Conservation (phyloP, 1,140 invertebrate genomes). For the Scaptomyza graminum region DNA sequence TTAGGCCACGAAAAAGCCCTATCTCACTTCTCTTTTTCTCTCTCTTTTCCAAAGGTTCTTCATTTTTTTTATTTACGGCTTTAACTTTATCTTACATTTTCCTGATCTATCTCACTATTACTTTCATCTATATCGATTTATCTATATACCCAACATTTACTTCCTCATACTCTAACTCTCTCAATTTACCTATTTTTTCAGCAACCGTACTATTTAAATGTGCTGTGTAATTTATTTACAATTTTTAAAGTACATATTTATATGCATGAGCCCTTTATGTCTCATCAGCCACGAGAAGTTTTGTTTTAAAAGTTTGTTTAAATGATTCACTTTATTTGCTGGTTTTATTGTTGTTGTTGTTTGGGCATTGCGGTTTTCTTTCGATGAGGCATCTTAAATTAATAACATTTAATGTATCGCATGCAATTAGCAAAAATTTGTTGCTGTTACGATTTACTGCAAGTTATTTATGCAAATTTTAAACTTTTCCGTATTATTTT, state of each 20-base stretch:
- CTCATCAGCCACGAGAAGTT: neutral
- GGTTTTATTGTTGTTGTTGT: slow-evolving; percentile 24
- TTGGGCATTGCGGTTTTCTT: slow-evolving; percentile 38
- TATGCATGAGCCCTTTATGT: neutral
- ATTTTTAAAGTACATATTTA: neutral
- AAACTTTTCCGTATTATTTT: slow-evolving; percentile 82
- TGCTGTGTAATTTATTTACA: neutral
- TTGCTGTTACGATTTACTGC: slow-evolving; percentile 36
- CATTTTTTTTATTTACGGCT: no score
- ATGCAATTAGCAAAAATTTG: slow-evolving; percentile 53
- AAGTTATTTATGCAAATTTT: slow-evolving; percentile 79
- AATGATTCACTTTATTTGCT: slow-evolving; percentile 31
- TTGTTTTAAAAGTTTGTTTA: neutral
- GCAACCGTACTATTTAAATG: neutral
- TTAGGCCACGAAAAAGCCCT: no score
- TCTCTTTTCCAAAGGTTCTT: no score
- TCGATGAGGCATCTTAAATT: slow-evolving; percentile 47
- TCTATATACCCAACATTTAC: neutral
- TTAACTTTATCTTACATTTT: no score
- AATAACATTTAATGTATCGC: slow-evolving; percentile 52
- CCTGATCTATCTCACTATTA: no score
- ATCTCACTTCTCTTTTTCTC: no score
- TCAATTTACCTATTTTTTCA: neutral
- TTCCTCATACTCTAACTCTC: neutral
- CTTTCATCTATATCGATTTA: neutral